phyloP scores from a whole-genome alignment of 2,888 invertebrate species.

The Cremastinae sp. region DNA sequence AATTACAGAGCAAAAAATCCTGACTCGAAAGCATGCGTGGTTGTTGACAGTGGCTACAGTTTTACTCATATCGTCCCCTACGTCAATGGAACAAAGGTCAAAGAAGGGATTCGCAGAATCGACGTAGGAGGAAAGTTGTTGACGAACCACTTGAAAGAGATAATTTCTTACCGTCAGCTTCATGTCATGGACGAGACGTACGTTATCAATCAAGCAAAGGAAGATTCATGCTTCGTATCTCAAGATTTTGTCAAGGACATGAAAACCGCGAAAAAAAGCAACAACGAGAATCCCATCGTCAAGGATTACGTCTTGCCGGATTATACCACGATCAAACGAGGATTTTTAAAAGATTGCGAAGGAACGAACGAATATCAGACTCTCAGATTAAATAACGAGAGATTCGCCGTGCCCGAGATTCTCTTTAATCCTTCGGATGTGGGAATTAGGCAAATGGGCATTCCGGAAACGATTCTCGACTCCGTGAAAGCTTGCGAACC shows the following conservation, averaged over 20 bases:
- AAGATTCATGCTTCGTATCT: conserved; percentile 97
- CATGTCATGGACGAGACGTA: conserved; percentile 99
- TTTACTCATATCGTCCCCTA: conserved; percentile 97
- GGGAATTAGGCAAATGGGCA: conserved; percentile 94
- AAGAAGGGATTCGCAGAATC: conserved; percentile 89
- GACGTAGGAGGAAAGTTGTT: conserved; percentile 98
- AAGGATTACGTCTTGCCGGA: conserved; percentile 98
- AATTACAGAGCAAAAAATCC: conserved; percentile 84
- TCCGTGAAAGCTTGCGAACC: conserved; percentile 88
- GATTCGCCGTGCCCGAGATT: conserved; percentile 97
- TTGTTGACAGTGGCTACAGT: conserved; percentile 97
- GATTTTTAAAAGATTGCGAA: conserved; percentile 84
- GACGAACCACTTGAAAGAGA: conserved; percentile 98
- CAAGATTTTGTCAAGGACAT: conserved; percentile 91
- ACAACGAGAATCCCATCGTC: conserved; percentile 86
- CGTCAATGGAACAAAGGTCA: conserved; percentile 85
- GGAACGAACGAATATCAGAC: conserved; percentile 86
- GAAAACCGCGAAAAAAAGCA: conserved; percentile 84
- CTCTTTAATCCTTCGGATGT: conserved; percentile 97
- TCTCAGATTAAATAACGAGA: conserved; percentile 93
- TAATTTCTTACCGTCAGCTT: conserved; percentile 96
- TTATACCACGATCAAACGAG: conserved; percentile 93
- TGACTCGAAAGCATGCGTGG: conserved; percentile 85
- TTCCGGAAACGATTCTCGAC: conserved; percentile 93
- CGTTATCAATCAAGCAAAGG: conserved; percentile 99